A percentile compares a stretch with the other conserved stretches of the same genome.
Conservation (phyloP, 2,888 invertebrate genomes). For the Drosophila melanocephala region DNA sequence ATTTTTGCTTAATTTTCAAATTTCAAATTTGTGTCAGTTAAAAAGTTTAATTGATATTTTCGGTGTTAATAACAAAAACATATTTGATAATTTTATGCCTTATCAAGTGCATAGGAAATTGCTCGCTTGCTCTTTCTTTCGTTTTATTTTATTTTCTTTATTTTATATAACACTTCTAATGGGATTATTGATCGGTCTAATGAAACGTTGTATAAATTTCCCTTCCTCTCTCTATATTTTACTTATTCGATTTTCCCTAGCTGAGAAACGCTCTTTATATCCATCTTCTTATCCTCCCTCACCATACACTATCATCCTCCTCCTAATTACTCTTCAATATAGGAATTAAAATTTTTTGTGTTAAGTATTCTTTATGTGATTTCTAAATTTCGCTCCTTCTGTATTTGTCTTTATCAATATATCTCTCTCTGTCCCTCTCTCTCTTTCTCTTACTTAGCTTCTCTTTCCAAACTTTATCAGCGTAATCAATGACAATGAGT, state of each 20-base stretch:
- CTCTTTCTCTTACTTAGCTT: not conserved
- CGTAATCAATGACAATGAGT: no score
- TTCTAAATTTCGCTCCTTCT: not conserved
- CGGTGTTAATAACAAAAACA: not conserved
- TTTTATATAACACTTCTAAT: not conserved
- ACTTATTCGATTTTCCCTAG: not conserved
- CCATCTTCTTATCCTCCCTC: no score
- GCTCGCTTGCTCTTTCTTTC: not conserved
- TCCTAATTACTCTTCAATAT: no score
- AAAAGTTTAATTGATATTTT: not conserved
- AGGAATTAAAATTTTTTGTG: no score
- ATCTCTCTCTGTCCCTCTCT: not conserved
- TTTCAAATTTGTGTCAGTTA: not conserved
- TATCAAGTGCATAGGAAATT: not conserved
- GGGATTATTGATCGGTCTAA: not conserved
- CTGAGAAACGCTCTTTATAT: no score
- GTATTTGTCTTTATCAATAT: not conserved
- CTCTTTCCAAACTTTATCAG: not conserved
- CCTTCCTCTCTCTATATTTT: not conserved
- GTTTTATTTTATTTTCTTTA: not conserved
- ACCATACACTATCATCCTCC: no score
- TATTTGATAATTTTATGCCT: not conserved
- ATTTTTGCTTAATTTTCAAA: not conserved
- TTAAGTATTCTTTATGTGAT: no score
- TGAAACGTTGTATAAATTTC: not conserved